Percentiles rank a stretch among this genome's conserved stretches.
These are phyloP conservation scores for Brachymystax lenok DNA, from an alignment of 2,797 vertebrate species.

Conservation along the genomic window DNA sequence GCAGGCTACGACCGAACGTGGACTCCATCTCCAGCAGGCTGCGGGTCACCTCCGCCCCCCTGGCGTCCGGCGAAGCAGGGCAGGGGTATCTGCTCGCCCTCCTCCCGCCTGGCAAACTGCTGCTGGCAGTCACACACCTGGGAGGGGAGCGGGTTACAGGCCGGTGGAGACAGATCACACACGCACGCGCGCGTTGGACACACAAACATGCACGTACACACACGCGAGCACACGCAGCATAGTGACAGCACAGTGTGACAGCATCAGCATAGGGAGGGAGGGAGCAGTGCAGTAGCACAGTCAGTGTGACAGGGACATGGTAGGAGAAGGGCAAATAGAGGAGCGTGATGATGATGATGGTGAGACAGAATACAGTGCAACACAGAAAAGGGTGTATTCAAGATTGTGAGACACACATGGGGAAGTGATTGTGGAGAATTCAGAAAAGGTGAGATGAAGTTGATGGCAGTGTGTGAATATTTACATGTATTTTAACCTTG, in stretches of 20 bases:
- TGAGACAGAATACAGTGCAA: conserved; percentile 13
- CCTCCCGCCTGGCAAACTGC: conserved; percentile 86
- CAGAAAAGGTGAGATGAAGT: conserved; percentile 39
- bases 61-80: conserved; percentile 74
- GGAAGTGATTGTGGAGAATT: conserved; percentile 18
- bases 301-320: conserved; percentile 15
- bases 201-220: conserved; percentile 6
- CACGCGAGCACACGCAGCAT: neutral
- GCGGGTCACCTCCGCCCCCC: conserved; percentile 71
- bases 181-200: neutral
- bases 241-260: neutral
- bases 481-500: conserved; percentile 29
- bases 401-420: conserved; percentile 32
- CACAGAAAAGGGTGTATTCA: conserved; percentile 28
- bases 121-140: conserved; percentile 88
- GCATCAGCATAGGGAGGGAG: neutral
- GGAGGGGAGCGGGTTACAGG: neutral
- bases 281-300: neutral
- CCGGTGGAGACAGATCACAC: neutral
- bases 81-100: conserved; percentile 77
- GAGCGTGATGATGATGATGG: conserved; percentile 7
- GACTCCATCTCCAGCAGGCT: conserved; percentile 76
- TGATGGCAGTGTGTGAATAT: conserved; percentile 30
- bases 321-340: conserved; percentile 22
- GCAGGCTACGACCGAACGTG: conserved; percentile 74